Evolutionary conservation across 2,113 vertebrate species (phyloP).

Genomic region (Callocephalon fimbriatum): DNA sequence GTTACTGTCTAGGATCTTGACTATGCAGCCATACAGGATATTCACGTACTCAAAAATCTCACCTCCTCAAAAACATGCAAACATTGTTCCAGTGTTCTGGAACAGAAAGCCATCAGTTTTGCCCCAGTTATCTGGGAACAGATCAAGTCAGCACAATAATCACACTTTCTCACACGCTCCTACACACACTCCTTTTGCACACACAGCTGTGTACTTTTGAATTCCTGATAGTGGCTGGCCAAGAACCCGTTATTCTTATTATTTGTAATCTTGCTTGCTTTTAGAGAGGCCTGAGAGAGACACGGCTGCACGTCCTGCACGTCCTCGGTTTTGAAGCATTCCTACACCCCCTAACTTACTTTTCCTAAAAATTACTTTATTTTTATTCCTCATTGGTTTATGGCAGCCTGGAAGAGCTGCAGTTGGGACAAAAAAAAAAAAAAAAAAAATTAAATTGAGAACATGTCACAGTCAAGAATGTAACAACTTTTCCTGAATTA

Average conservation of each 20-base stretch:
- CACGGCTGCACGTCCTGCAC: neutral
- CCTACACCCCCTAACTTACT: neutral
- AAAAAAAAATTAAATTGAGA: neutral
- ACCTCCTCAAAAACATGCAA: neutral
- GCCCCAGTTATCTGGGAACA: neutral
- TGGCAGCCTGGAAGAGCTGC: neutral
- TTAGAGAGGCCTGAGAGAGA: neutral
- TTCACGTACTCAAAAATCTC: neutral
- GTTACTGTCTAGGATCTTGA: neutral
- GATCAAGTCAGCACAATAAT: neutral
- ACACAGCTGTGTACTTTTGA: neutral
- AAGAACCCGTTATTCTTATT: neutral
- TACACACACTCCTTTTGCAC: neutral
- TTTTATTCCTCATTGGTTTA: neutral
- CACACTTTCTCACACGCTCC: neutral
- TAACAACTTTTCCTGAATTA: neutral
- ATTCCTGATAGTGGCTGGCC: neutral
- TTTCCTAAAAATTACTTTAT: slow-evolving; percentile 16
- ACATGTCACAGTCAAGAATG: neutral
- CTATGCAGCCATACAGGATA: neutral
- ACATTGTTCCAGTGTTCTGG: neutral
- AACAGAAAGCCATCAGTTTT: neutral
- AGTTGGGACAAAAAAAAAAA: neutral
- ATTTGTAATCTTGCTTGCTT: neutral
- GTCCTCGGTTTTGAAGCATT: neutral